Conservation (phyloP, 2,113 vertebrate species). For the Catharus minimus region DNA sequence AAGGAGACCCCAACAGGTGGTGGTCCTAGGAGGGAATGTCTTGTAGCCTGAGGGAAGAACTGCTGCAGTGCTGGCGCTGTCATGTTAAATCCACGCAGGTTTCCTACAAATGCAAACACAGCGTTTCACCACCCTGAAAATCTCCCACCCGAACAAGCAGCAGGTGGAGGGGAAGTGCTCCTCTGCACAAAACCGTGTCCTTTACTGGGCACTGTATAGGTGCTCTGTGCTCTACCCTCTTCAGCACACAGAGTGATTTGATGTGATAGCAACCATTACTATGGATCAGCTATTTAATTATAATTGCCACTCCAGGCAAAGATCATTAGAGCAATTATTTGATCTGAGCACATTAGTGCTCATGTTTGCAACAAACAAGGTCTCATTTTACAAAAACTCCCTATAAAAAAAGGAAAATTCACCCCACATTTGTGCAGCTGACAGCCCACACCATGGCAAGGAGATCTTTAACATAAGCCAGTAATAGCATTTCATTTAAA, state of each 20-base stretch:
- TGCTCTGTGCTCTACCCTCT: neutral
- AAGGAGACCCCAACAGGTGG: slow-evolving; percentile 91
- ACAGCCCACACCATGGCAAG: neutral
- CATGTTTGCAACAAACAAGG: neutral
- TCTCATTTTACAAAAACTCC: neutral
- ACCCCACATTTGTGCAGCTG: neutral
- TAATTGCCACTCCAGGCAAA: slow-evolving; percentile 12
- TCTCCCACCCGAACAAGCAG: neutral
- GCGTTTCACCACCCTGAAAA: neutral
- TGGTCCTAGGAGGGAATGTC: slow-evolving; percentile 91
- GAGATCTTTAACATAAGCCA: neutral
- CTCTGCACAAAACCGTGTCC: neutral
- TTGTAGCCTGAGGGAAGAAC: slow-evolving; percentile 88
- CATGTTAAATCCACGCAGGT: slow-evolving; percentile 86
- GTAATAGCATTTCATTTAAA: neutral
- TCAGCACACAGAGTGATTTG: neutral
- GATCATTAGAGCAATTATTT: slow-evolving; percentile 40
- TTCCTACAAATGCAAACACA: slow-evolving; percentile 72
- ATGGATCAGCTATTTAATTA: slow-evolving; percentile 1
- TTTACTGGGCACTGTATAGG: neutral
- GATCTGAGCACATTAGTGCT: neutral
- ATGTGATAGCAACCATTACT: neutral
- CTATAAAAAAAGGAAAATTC: neutral
- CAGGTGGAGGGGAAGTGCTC: neutral
- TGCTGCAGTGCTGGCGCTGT: slow-evolving; percentile 87